These are phyloP conservation scores for Xenops minutus DNA, from an alignment of 2,797 vertebrate genomes.

Conservation along the genomic window DNA sequence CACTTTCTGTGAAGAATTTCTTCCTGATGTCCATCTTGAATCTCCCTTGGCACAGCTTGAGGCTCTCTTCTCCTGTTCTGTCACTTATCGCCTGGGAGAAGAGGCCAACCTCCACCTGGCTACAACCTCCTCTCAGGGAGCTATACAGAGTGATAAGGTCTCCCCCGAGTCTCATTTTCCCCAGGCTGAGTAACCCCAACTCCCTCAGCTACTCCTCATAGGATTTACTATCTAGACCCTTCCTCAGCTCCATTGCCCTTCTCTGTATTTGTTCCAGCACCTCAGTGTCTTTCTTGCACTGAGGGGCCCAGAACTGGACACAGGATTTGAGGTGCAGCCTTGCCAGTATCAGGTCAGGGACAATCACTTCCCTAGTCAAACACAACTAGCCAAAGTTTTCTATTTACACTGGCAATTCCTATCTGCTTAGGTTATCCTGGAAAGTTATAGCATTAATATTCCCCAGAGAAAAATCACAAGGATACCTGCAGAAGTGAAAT, in stretches of 20 bases:
- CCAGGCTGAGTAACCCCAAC: background rate
- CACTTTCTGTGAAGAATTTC: background rate
- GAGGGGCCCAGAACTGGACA: background rate
- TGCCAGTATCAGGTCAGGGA: background rate
- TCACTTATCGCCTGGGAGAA: background rate
- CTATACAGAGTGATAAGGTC: background rate
- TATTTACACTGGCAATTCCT: background rate
- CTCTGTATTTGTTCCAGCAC: background rate
- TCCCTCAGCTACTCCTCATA: background rate
- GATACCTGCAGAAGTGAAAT: background rate
- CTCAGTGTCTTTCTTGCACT: background rate
- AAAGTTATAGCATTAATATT: background rate
- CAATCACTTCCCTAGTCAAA: background rate
- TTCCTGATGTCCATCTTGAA: background rate
- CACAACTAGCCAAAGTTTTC: background rate
- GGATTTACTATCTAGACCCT: background rate
- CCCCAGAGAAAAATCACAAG: background rate
- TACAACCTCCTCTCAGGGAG: background rate
- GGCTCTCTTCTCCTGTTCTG: background rate
- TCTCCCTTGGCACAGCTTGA: background rate
- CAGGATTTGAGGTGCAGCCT: background rate
- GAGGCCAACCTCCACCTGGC: background rate
- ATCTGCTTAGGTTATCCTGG: background rate
- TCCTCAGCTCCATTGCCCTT: fast-evolving
- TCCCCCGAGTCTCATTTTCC: background rate